These are phyloP conservation scores for Cyphomyrmex costatus DNA, from an alignment of 1,140 invertebrate genomes.

Conservation along the genomic window DNA sequence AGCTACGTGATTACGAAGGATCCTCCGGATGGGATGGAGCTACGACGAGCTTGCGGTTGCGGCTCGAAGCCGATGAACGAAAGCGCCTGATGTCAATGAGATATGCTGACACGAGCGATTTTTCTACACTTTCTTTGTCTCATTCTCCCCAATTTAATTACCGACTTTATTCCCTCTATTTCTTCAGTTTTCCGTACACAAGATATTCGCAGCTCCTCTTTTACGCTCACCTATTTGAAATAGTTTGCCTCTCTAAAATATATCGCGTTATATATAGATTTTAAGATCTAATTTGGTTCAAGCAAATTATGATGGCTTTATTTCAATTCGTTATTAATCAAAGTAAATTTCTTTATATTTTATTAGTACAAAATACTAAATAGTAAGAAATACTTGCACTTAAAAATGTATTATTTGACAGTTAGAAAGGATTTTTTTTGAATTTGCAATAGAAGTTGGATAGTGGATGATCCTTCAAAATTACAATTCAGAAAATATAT, in stretches of 20 bases:
- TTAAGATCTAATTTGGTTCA: background rate
- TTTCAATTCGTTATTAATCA: background rate
- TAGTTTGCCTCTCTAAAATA: background rate
- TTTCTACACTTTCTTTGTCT: conserved; percentile 77
- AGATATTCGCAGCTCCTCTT: background rate
- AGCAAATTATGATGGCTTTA: background rate
- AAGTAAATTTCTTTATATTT: background rate
- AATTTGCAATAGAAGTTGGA: background rate
- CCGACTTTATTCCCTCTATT: conserved; percentile 75
- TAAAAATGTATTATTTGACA: background rate
- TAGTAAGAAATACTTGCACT: background rate
- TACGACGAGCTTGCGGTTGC: conserved; percentile 28
- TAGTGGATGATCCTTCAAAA: background rate
- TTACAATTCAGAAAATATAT: background rate
- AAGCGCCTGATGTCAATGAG: conserved; percentile 83
- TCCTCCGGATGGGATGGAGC: conserved; percentile 43
- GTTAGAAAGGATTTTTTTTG: background rate
- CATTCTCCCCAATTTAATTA: conserved; percentile 64
- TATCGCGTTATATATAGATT: background rate
- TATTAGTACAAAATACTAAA: background rate
- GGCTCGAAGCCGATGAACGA: conserved; percentile 69
- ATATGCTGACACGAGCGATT: conserved; percentile 82
- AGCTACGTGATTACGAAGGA: conserved; percentile 84
- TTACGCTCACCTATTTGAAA: conserved; percentile 55
- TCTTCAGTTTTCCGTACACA: conserved; percentile 17